Evolutionary conservation across 2,888 invertebrate genomes (phyloP), one percentile per base, ranked within the genome.

Genomic region (Hypolimnas misippus): DNA sequence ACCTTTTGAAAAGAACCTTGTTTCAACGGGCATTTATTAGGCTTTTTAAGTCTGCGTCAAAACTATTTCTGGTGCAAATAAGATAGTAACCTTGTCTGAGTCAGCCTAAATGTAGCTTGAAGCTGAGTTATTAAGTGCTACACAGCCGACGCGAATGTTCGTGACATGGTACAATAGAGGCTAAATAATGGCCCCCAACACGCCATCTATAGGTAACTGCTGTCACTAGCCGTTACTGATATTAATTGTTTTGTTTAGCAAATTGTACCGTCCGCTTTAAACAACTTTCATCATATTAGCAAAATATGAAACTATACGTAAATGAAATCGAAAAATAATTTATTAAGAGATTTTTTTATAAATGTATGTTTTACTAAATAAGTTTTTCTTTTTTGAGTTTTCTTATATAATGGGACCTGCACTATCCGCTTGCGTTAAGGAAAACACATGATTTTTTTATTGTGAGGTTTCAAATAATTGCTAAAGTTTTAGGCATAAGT

Each of bases 171-270:
- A 54, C 61, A 65, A 63, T 52, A 31, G 50, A 46, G 53, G 59
- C 58, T 58, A 59, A 65, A 59, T 65, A 61, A 67, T 63, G 67
- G 66, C 65, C 60, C 31, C 61, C 56, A 69, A 56, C 57, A 33
- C 56, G 51, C 58, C 49, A 53, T 61, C 57, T 40, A 64, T 64
- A 57, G 53, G 61, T 33, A 42, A 52, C 52, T 52, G 58, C 58
- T 58, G 58, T 58, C 58, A 58, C 44, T 21, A 58, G 35, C 58
- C 51, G 51, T 52, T 52, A 42, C 33, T 21, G 51, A 52, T 58
- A 58, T 58, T 52, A 58, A 58, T 58, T 21, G 58, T 44, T 44
- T 58, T 25, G 42, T 49, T 49, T n/a, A 29, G 25, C 29, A 49
- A 49, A 49, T 49, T 14, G 49, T 49, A 7, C n/a, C 29, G 29